Percentiles rank a stretch among this genome's conserved stretches.
Evolutionary conservation across 2,797 vertebrate species (phyloP).

Genomic region (Hypotaenidia philippensis): DNA sequence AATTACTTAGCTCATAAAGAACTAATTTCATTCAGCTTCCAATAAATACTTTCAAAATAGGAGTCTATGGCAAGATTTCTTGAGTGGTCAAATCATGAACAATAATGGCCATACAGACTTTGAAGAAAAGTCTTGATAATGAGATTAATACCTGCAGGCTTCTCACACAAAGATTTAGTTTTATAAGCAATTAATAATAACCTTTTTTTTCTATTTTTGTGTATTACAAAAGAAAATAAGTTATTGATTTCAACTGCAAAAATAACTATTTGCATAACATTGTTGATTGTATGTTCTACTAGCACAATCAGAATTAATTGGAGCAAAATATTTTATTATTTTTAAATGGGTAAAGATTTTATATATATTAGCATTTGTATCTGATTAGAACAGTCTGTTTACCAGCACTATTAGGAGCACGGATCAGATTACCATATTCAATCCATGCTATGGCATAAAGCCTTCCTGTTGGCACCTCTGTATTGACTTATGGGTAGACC

Average conservation of each 20-base stretch:
- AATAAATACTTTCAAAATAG: constrained; percentile 47
- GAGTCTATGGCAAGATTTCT: constrained; percentile 37
- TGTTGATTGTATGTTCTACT: constrained; percentile 74
- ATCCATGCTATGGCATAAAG: neutral
- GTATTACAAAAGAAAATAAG: constrained; percentile 78
- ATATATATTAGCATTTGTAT: constrained; percentile 68
- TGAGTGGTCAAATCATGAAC: constrained; percentile 40
- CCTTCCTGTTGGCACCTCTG: neutral
- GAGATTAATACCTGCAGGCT: constrained; percentile 68
- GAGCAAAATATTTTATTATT: constrained; percentile 76
- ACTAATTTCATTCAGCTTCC: constrained; percentile 66
- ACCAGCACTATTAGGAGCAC: constrained; percentile 24
- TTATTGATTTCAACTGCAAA: constrained; percentile 79
- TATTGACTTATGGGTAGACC: neutral
- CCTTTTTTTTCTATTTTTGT: constrained; percentile 52
- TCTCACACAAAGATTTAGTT: constrained; percentile 65
- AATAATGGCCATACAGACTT: constrained; percentile 55
- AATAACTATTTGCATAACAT: constrained; percentile 78
- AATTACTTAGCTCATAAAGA: constrained; percentile 76
- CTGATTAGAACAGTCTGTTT: constrained; percentile 60
- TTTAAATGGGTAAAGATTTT: constrained; percentile 78
- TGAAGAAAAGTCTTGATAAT: constrained; percentile 56
- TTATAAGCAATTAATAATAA: constrained; percentile 75
- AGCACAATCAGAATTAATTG: constrained; percentile 78
- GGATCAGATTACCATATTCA: constrained; percentile 20